Evolutionary conservation across 2,113 vertebrate genomes (phyloP).

Genomic region (Dasyornis broadbenti): DNA sequence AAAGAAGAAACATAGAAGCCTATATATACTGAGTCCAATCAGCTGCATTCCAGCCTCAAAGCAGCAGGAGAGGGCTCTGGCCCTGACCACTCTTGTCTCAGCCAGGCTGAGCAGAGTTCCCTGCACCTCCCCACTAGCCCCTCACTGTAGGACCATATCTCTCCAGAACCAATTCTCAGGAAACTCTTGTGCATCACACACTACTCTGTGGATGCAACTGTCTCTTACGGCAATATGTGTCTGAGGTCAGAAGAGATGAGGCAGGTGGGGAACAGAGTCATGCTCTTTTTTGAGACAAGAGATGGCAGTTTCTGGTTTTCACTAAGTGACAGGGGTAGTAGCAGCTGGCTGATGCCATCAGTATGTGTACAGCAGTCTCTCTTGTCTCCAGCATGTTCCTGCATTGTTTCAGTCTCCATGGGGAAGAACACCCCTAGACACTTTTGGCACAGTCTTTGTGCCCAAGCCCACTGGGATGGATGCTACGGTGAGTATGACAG

Average conservation of each 20-base stretch:
- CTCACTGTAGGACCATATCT: too few relatives aligned
- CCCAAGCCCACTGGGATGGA: background rate
- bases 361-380: background rate
- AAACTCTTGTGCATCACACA: background rate
- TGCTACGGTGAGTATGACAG: rapidly evolving
- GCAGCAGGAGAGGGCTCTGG: background rate
- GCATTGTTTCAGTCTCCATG: background rate
- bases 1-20: background rate
- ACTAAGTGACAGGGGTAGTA: background rate
- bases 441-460: background rate
- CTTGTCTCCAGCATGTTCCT: background rate
- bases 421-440: background rate
- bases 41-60: background rate
- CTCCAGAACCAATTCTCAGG: background rate
- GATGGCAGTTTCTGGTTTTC: background rate
- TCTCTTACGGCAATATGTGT: background rate
- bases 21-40: background rate
- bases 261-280: background rate
- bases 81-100: background rate
- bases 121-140: rapidly evolving
- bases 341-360: background rate
- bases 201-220: background rate
- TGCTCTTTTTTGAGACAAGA: background rate
- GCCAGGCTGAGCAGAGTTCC: background rate
- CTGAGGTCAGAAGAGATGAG: background rate